Conservation (phyloP, 2,888 invertebrate genomes). For the Patella caerulea region DNA sequence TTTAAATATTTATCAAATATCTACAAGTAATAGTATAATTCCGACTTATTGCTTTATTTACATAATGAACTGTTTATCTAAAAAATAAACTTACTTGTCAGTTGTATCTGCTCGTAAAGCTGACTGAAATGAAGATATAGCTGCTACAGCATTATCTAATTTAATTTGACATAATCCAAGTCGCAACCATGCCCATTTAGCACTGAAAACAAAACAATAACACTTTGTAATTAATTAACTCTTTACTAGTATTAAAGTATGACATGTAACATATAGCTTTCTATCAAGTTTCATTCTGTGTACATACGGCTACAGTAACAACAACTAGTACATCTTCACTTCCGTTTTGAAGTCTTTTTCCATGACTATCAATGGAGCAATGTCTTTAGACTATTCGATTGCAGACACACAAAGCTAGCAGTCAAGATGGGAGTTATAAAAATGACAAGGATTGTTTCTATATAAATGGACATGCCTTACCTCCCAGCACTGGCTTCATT, state of each 20-base stretch:
- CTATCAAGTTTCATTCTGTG: too few species aligned
- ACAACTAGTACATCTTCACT: too few species aligned
- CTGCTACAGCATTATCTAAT: constrained; percentile 80
- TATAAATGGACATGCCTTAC: constrained; percentile 38
- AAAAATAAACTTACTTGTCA: constrained; percentile 76
- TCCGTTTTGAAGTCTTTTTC: too few species aligned
- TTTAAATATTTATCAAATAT: background rate
- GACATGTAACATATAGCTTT: too few species aligned
- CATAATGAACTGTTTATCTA: background rate
- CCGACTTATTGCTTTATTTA: background rate
- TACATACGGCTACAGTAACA: too few species aligned
- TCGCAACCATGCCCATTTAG: constrained; percentile 86
- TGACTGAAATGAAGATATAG: constrained; percentile 82
- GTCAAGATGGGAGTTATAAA: too few species aligned
- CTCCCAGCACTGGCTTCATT: constrained; percentile 61
- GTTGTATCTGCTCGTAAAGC: constrained; percentile 74
- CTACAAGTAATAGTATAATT: background rate
- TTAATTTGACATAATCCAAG: constrained; percentile 86
- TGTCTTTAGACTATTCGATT: too few species aligned
- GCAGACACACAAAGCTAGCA: too few species aligned
- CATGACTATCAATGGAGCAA: too few species aligned
- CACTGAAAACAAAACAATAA: constrained; percentile 63
- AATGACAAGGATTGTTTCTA: too few species aligned
- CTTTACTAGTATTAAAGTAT: background rate
- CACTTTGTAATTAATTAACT: background rate